These are phyloP conservation scores for Heliocidaris erythrogramma DNA, from an alignment of 35 echinoderm and acorn worm species.

Conservation along the genomic window DNA sequence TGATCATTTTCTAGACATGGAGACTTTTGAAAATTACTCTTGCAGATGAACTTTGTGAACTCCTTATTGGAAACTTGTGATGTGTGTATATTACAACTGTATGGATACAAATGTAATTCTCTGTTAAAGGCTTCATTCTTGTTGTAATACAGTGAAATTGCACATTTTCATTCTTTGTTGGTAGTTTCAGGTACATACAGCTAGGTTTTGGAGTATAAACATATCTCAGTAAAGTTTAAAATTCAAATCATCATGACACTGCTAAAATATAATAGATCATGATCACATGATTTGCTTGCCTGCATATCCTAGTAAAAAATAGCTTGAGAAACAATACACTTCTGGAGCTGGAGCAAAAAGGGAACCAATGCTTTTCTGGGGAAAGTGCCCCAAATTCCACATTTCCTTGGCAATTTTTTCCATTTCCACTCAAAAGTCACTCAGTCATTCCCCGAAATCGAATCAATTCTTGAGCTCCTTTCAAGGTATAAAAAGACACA, in stretches of 20 bases:
- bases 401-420: conserved; percentile 5
- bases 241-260: background rate
- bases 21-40: background rate
- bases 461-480: background rate
- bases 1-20: background rate
- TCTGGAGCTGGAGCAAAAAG: background rate
- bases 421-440: conserved; percentile 3
- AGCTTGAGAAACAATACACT: background rate
- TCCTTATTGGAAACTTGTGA: background rate
- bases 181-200: background rate
- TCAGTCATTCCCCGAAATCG: background rate
- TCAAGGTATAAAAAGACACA: background rate
- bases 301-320: background rate
- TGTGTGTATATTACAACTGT: too few species aligned
- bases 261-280: background rate
- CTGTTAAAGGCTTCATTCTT: too few species aligned
- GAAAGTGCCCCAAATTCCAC: conserved; percentile 8
- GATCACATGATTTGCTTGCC: background rate
- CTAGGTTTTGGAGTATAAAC: background rate
- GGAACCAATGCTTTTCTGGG: background rate
- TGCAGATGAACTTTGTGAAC: background rate
- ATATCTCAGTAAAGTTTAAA: background rate
- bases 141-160: too few species aligned
- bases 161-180: background rate
- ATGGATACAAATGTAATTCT: too few species aligned